Base-by-base conservation (phyloP, 2,797 vertebrate genomes). In the Pipistrellus kuhlii region DNA sequence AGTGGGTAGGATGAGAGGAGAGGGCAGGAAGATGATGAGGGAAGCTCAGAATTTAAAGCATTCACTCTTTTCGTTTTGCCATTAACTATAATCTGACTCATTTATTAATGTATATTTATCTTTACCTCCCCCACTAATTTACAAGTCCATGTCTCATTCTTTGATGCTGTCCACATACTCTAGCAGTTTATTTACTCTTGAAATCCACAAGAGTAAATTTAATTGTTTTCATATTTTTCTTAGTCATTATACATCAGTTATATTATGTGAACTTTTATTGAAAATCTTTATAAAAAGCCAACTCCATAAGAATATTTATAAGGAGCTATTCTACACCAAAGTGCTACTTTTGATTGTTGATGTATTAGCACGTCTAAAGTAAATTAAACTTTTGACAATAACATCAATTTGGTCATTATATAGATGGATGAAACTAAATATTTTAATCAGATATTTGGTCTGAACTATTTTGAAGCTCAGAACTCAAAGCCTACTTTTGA, bases 321-420 rank as follows among this genome's bases (percentile, higher is more conserved):
- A 96, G 38, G 41, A 85, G 20, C 5, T 46, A 57, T 53, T 91
- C 15, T 88, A 15, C 64, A 93, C 89, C 80, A 85, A 95, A 93
- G 51, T 94, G 30, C 25, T 86, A 72, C 89, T 95, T 97, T 94
- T 94, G 77, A 85, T 96, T 91, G 93, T 89, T 85, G 68, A 78
- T 84, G 7, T 80, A 55, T 69, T 32, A 23, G 68, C 35, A 85
- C n/a, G 32, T 51, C 69, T 91, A 57, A 94, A 12, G 53, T 69
- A 71, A 91, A 94, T 87, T 57, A 77, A 91, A 87, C 44, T 89
- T 96, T 96, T 91, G 87, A 93, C 14, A 38, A 27, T 71, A 85
- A 93, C 51, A 44, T n/a, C 73, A 86, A 46, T 84, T 86, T 93
- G 85, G 27, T 94, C 86, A 72, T 95, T 95, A 94, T 77, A 69